Base-by-base conservation (phyloP, 2,888 invertebrate genomes). In the Morpho deidamia region DNA sequence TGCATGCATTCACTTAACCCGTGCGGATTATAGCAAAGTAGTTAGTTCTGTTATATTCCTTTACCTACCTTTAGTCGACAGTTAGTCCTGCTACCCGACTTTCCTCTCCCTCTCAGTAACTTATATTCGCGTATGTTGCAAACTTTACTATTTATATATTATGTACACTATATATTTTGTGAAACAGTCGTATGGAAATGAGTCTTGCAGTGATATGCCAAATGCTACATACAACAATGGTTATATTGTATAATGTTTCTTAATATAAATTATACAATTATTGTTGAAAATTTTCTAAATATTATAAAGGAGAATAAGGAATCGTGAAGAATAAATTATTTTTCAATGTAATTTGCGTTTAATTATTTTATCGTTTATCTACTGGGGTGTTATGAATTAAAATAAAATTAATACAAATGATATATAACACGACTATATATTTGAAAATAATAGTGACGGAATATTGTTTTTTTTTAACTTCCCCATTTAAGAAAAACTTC, bases 241-340 rank as follows among this genome's bases (percentile, higher is more conserved):
- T 82, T 82, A 81, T 80, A 77, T 80, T 79, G 76, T 81, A 75
- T 75, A 79, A 82, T 66, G 80, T 86, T 87, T 88, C 88, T 80
- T 84, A 87, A 42, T 49, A 81, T 81, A 81, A 81, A 80, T 74
- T 87, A 85, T 87, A 88, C 85, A 87, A 85, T 81, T 81, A 87
- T 86, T 88, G 89, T 89, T 88, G 85, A 87, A 83, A 67, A 74
- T 86, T 88, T 89, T 87, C 86, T 86, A 87, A 87, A 87, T 87
- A 87, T 87, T 68, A 81, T 88, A 84, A 62, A 82, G 76, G 81
- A 71, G 79, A 86, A 81, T 76, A 78, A 74, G 83, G 75, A 85
- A 88, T 85, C 84, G 79, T 81, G 83, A 73, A 83, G 76, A 88
- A 86, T 86, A 87, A 89, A 87, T 83, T 88, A 87, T 87, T 89